phyloP scores from a whole-genome alignment of 2,797 vertebrate genomes.

The Anguilla marmorata region DNA sequence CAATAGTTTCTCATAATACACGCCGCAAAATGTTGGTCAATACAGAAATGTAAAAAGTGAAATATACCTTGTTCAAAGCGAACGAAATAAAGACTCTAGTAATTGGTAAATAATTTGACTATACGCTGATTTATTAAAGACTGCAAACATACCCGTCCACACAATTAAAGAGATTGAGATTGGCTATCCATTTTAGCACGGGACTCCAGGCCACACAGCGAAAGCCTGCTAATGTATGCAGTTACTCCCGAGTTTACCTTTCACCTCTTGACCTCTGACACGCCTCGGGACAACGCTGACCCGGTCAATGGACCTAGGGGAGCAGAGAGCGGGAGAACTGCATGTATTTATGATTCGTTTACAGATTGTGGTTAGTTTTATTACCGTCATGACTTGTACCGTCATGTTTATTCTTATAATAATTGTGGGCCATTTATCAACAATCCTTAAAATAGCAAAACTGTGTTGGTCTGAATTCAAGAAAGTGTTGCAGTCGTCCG shows the following conservation, averaged over 20 bases:
- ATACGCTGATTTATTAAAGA: background rate
- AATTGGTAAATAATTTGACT: background rate
- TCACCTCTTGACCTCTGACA: slow-evolving; percentile 68
- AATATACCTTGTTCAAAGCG: background rate
- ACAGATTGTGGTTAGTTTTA: slow-evolving; percentile 69
- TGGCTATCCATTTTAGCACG: background rate
- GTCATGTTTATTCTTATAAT: slow-evolving; percentile 12
- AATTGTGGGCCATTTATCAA: slow-evolving; percentile 13
- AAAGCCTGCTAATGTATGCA: slow-evolving; percentile 34
- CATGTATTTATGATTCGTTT: slow-evolving; percentile 67
- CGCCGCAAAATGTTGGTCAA: background rate
- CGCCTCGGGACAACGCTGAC: slow-evolving; percentile 72
- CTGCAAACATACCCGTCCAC: background rate
- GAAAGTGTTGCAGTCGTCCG: background rate
- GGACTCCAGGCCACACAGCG: background rate
- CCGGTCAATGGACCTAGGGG: slow-evolving; percentile 65
- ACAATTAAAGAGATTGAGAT: background rate
- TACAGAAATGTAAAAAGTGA: background rate
- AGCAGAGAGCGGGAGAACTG: slow-evolving; percentile 61
- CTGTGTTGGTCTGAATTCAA: background rate
- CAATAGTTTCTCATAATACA: background rate
- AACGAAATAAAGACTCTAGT: background rate
- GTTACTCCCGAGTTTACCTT: slow-evolving; percentile 63
- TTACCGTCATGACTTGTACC: slow-evolving; percentile 55
- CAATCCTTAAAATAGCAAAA: slow-evolving; percentile 28